Conservation (phyloP, 2,888 invertebrate genomes). For the Dynastes hyllus region DNA sequence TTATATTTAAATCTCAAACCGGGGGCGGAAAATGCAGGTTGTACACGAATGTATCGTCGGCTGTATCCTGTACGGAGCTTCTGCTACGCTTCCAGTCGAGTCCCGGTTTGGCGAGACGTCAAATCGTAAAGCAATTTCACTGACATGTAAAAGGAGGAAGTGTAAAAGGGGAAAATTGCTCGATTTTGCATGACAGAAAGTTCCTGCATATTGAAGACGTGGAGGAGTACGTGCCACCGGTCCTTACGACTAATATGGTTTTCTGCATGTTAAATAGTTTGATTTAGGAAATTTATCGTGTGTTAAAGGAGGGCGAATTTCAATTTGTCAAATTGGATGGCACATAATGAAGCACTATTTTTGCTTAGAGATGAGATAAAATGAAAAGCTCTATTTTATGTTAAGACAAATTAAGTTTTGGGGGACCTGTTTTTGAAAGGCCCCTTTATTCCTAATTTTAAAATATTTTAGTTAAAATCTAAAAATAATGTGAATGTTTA, state of each 20-base stretch:
- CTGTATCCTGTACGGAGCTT: background rate
- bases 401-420: too few species aligned
- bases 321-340: too few species aligned
- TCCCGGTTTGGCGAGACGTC: background rate
- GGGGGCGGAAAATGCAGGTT: background rate
- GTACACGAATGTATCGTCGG: background rate
- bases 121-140: constrained; percentile 5
- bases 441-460: too few species aligned
- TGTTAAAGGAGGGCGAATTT: background rate
- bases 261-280: background rate
- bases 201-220: background rate
- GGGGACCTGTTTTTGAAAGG: too few species aligned
- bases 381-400: too few species aligned
- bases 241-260: background rate
- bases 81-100: background rate
- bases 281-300: background rate
- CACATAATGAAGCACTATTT: too few species aligned
- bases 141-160: constrained; percentile 14
- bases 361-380: too few species aligned
- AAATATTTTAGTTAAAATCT: too few species aligned
- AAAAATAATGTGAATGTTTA: too few species aligned
- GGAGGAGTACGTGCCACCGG: background rate
- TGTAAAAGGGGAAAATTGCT: constrained; percentile 12
- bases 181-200: constrained; percentile 15
- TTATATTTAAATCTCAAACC: background rate